phyloP scores from a whole-genome alignment of 2,888 invertebrate species.

The Agrochola circellaris region DNA sequence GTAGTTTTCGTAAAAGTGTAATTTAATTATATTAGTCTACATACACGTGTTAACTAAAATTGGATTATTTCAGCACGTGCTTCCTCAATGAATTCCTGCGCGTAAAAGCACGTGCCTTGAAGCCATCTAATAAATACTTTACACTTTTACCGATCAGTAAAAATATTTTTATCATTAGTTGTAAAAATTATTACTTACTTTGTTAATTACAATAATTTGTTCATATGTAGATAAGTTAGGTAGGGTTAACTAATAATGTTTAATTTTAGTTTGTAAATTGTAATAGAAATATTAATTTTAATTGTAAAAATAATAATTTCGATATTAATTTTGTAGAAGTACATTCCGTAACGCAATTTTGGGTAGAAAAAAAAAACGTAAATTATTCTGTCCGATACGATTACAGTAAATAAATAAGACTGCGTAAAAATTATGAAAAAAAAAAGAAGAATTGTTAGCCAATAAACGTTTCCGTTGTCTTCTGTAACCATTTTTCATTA shows the following conservation, averaged over 20 bases:
- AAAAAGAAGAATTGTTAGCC: constrained; percentile 60
- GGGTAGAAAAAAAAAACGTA: constrained; percentile 66
- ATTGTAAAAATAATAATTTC: constrained; percentile 53
- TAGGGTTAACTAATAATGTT: constrained; percentile 63
- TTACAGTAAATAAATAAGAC: constrained; percentile 79
- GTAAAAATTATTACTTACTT: constrained; percentile 51
- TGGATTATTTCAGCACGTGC: constrained; percentile 49
- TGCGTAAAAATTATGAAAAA: constrained; percentile 78
- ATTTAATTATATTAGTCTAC: constrained; percentile 25
- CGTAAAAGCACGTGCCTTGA: constrained; percentile 35
- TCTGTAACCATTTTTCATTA: constrained; percentile 67
- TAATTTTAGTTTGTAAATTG: constrained; percentile 63
- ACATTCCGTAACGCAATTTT: constrained; percentile 74
- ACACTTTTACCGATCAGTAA: constrained; percentile 30
- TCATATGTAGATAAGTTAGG: constrained; percentile 61
- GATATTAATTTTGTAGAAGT: constrained; percentile 62
- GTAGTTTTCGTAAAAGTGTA: constrained; percentile 51
- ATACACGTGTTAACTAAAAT: constrained; percentile 38
- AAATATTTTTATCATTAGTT: constrained; percentile 47
- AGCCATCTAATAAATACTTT: constrained; percentile 20
- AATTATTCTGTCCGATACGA: constrained; percentile 70
- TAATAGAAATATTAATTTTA: constrained; percentile 54
- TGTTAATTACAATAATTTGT: constrained; percentile 55
- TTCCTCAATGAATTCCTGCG: constrained; percentile 19
- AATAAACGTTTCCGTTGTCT: constrained; percentile 64